phyloP scores from a whole-genome alignment of 92 coral and sea anemone genomes.

The Epizoanthus fatuus region DNA sequence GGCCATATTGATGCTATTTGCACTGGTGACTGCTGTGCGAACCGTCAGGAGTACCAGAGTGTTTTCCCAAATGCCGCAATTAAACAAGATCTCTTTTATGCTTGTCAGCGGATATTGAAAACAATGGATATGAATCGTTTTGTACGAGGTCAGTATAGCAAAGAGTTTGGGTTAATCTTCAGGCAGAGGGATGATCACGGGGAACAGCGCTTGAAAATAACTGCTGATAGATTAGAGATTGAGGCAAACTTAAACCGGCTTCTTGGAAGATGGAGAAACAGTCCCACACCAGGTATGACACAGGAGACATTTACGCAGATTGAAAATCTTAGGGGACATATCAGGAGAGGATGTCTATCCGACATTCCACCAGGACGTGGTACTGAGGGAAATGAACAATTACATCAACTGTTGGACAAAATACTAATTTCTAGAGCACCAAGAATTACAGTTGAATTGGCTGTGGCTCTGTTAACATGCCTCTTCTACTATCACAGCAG shows the following conservation, averaged over 20 bases:
- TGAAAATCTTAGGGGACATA: slow-evolving; percentile 29
- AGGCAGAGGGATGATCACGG: slow-evolving; percentile 46
- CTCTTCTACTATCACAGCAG: slow-evolving; percentile 44
- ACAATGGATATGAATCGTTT: slow-evolving; percentile 22
- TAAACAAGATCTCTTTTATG: slow-evolving; percentile 68
- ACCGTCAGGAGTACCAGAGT: slow-evolving; percentile 51
- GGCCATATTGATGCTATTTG: slow-evolving; percentile 33
- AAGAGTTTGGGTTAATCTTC: slow-evolving; percentile 64
- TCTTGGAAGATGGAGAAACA: slow-evolving; percentile 48
- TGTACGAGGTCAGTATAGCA: slow-evolving; percentile 16
- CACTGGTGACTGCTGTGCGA: slow-evolving; percentile 69
- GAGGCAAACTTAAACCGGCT: slow-evolving; percentile 42
- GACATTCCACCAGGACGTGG: slow-evolving; percentile 54
- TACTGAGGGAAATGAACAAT: slow-evolving; percentile 51
- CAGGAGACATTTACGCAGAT: slow-evolving; percentile 27
- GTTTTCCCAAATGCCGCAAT: slow-evolving; percentile 58
- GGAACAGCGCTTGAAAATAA: slow-evolving; percentile 6
- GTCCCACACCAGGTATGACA: slow-evolving; percentile 4
- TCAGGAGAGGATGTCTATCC: slow-evolving; percentile 61
- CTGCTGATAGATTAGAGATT: slow-evolving; percentile 24
- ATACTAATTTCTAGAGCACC: slow-evolving; percentile 49
- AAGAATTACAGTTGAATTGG: slow-evolving; percentile 41
- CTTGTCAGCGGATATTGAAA: slow-evolving; percentile 55
- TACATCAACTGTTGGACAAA: slow-evolving; percentile 44
- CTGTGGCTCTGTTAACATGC: slow-evolving; percentile 36